Conservation (phyloP, 2,797 vertebrate species). For the Hemitrygon akajei region DNA sequence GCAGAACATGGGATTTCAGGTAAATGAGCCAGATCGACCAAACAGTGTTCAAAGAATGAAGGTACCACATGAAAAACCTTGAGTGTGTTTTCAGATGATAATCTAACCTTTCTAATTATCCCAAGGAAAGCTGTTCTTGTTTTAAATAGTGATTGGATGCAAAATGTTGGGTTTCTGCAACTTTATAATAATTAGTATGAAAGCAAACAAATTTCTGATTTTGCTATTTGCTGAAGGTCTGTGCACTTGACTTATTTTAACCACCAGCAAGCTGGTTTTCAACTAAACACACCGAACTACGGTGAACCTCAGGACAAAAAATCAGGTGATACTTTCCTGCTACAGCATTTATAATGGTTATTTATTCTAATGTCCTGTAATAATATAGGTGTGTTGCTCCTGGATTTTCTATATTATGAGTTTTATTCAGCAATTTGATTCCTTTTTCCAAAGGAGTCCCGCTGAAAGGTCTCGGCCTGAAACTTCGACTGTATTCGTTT, state of each 20-base stretch:
- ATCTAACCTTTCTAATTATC: constrained; percentile 29
- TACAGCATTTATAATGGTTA: not conserved
- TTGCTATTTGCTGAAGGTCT: not conserved
- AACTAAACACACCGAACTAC: not conserved
- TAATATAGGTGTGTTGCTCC: not conserved
- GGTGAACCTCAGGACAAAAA: not conserved
- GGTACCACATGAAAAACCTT: not conserved
- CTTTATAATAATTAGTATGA: not conserved
- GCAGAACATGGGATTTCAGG: not conserved
- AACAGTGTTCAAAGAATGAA: constrained; percentile 1
- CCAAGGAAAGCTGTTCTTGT: constrained; percentile 9
- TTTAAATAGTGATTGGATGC: not conserved
- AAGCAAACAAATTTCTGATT: not conserved
- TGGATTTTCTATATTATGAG: not conserved
- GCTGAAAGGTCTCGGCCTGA: too few species aligned
- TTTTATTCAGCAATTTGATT: not conserved
- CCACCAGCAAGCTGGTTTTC: not conserved
- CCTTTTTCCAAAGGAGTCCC: not conserved
- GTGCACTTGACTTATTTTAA: not conserved
- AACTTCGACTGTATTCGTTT: too few species aligned
- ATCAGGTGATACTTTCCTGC: not conserved
- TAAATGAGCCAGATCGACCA: constrained; percentile 7
- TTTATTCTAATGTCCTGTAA: not conserved
- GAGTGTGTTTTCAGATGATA: constrained; percentile 15
- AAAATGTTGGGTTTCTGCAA: not conserved